Conservation (phyloP, 1,140 invertebrate genomes). For the Capitella teleta region DNA sequence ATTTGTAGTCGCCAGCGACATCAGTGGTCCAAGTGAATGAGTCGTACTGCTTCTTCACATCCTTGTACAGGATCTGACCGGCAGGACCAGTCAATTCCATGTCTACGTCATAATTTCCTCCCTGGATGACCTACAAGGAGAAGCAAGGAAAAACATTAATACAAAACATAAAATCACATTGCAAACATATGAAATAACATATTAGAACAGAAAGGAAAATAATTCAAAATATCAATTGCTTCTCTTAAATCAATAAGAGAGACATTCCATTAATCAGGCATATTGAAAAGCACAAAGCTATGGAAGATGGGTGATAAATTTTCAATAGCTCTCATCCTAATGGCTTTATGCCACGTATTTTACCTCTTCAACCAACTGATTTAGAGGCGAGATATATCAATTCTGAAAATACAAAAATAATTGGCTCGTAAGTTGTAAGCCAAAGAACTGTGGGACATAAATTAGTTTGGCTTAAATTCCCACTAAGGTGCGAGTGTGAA, state of each 20-base stretch:
- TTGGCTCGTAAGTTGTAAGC: no score
- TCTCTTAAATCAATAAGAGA: not conserved
- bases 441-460: no score
- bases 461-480: no score
- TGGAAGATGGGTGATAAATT: not conserved
- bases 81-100: conserved; percentile 79
- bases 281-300: not conserved
- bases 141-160: not conserved
- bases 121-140: conserved; percentile 78
- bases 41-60: conserved; percentile 88
- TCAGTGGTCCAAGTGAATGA: conserved; percentile 74
- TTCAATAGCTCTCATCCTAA: not conserved
- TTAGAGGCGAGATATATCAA: no score
- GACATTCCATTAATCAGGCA: not conserved
- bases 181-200: not conserved
- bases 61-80: conserved; percentile 79
- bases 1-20: conserved; percentile 62
- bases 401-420: no score
- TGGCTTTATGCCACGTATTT: no score
- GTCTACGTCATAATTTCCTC: conserved; percentile 98
- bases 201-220: not conserved
- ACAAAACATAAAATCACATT: not conserved
- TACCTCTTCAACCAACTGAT: no score
- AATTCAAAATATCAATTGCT: not conserved
- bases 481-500: no score